Base-by-base conservation (phyloP, 1,140 invertebrate species). In the Eubasilissa regina region DNA sequence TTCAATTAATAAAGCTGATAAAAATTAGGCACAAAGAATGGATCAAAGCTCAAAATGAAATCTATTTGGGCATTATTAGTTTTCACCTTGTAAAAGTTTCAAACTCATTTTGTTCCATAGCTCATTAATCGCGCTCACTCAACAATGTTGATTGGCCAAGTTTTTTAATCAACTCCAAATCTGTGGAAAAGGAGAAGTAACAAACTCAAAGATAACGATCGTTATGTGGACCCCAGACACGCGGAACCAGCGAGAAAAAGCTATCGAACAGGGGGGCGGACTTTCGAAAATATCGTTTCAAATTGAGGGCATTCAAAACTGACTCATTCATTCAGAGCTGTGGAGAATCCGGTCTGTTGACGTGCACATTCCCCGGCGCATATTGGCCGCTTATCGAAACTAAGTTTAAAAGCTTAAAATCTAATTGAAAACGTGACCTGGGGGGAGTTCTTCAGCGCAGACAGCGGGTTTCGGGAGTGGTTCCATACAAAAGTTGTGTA, bases 391-490 rank as follows among this genome's bases (percentile, higher is more conserved):
- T 70, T 48, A 60, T 74, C 35, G 19, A 10, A 75, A 68, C 53
- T 55, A 53, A 66, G 73, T 51, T 55, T 17, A 60, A 77, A 76
- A 76, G 74, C 74, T 80, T 80, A 77, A 80, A 80, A 17, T 77
- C 53, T 80, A 80, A 80, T 80, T 80, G 79, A 80, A 80, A 77
- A 80, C 79, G 79, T 80, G 79, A 77, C 79, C 53, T 44, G 75
- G 25, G 48, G 60, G 66, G 60, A 8, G 17, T 74, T 74, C 72
- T 15, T 74, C 51, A 74, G 72, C 19, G 53, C 51, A 74, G 51
- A 21, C 21, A 44, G 21, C 60, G 60, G 55, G 43, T 56, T 44
- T 17, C 35, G 72, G 56, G 35, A 51, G 45, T 48, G 15, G 15
- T 35, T 9, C 75, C 35, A 15, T 66, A 64, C 55, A 76, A 68